A percentile compares a stretch with the other conserved stretches of the same genome.
phyloP scores from a whole-genome alignment of 2,797 vertebrate genomes.

The Sibirionetta formosa region DNA sequence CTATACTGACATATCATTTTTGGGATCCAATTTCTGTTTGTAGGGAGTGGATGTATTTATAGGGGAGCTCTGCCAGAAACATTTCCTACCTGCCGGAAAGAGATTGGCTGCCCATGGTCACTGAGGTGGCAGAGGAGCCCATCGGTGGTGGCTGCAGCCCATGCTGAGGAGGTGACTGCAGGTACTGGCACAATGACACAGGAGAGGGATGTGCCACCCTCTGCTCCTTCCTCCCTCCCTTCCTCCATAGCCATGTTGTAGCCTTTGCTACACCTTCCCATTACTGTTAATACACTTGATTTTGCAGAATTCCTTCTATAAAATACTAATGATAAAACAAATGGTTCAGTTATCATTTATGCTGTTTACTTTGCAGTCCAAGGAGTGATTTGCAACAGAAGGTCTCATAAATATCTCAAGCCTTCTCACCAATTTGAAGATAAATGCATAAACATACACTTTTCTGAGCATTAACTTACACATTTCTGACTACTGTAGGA shows the following conservation, averaged over 20 bases:
- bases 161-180: rapidly evolving
- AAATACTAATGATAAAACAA: not conserved
- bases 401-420: not conserved
- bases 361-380: not conserved
- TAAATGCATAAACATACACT: rapidly evolving
- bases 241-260: rapidly evolving
- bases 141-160: not conserved
- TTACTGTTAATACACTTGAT: not conserved
- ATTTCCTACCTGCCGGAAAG: not conserved
- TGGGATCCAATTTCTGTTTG: not conserved
- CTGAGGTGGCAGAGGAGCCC: not conserved
- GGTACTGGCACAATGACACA: not conserved
- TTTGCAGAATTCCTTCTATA: not conserved
- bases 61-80: not conserved
- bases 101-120: not conserved
- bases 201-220: not conserved
- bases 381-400: not conserved
- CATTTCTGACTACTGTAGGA: not conserved
- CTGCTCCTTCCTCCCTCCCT: not conserved
- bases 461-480: not conserved
- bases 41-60: not conserved
- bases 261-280: not conserved
- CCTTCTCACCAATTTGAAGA: not conserved
- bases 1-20: rapidly evolving
- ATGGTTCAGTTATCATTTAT: not conserved